Evolutionary conservation across 2,797 vertebrate species (phyloP).

Genomic region (Thalassophryne amazonica): DNA sequence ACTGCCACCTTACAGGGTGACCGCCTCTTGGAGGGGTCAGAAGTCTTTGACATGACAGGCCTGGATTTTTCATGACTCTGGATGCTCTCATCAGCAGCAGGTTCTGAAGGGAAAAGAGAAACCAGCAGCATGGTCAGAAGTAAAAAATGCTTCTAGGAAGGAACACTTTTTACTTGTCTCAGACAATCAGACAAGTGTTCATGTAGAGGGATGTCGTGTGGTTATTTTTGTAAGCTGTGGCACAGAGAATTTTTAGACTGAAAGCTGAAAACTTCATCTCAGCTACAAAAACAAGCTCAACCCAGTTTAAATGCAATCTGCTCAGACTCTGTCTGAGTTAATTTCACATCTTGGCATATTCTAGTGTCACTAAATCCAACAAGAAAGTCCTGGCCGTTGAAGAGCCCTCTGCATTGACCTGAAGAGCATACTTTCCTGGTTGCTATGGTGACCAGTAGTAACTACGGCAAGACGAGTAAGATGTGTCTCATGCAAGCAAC

Average conservation of each 20-base stretch:
- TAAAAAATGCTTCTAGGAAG: not conserved
- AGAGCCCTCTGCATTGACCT: conserved; percentile 45
- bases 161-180: too few species aligned
- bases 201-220: too few species aligned
- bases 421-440: conserved; percentile 48
- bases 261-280: not conserved
- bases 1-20: not conserved
- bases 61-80: conserved; percentile 1
- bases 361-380: conserved; percentile 49
- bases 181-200: too few species aligned
- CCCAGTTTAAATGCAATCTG: conserved; percentile 13
- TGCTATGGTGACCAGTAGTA: conserved; percentile 42
- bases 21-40: not conserved
- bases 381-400: conserved; percentile 20
- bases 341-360: conserved; percentile 50
- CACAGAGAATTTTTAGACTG: not conserved
- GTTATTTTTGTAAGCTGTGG: too few species aligned
- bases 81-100: not conserved
- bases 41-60: not conserved
- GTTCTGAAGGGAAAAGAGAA: conserved; percentile 26
- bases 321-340: conserved; percentile 49
- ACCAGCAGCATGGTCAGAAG: not conserved
- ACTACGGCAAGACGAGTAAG: not conserved
- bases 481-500: too few species aligned
- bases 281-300: not conserved